Evolutionary conservation across 2,797 vertebrate species (phyloP).

Genomic region (Megalops cyprinoides): DNA sequence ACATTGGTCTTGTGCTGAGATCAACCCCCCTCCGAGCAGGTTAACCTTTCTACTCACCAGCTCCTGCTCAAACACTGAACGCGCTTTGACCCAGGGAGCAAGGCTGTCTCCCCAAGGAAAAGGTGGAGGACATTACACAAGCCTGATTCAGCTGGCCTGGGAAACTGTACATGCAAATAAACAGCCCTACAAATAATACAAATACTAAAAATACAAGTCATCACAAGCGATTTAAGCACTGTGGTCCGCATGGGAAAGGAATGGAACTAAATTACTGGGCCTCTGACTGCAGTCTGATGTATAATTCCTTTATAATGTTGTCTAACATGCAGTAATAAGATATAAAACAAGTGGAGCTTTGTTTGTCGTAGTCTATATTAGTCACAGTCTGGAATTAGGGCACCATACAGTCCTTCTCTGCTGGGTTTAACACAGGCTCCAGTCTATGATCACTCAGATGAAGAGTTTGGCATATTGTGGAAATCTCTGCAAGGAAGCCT

Average conservation of each 20-base stretch:
- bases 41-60: background rate
- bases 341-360: background rate
- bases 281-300: no score
- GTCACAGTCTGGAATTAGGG: background rate
- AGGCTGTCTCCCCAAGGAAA: background rate
- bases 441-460: background rate
- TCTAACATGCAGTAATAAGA: background rate
- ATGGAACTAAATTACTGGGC: no score
- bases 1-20: background rate
- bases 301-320: background rate
- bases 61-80: background rate
- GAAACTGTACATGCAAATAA: background rate
- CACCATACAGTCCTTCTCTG: no score
- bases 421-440: no score
- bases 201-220: no score
- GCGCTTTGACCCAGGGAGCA: background rate
- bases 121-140: background rate
- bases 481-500: no score
- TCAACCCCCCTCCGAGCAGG: slow-evolving; percentile 2
- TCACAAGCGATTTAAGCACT: no score
- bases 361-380: background rate
- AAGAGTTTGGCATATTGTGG: background rate
- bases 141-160: background rate
- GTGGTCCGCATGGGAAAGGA: background rate
- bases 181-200: no score